phyloP scores from a whole-genome alignment of 2,797 vertebrate species.

The Trematomus bernacchii region DNA sequence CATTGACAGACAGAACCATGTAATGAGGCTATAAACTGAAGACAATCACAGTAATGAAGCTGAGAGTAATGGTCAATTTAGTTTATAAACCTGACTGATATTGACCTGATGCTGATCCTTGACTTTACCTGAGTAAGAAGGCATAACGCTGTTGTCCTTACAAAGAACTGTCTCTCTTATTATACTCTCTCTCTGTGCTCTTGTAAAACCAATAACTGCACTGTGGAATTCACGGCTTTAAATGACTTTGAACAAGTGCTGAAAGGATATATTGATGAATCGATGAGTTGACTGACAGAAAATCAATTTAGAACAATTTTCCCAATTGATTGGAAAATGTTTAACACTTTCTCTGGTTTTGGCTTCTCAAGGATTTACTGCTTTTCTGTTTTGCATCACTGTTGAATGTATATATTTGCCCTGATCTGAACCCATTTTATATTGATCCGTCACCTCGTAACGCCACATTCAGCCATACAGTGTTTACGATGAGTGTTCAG shows the following conservation, averaged over 20 bases:
- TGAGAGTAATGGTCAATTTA: constrained; percentile 54
- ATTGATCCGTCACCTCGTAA: constrained; percentile 12
- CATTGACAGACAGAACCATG: constrained; percentile 56
- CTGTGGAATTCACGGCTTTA: constrained; percentile 32
- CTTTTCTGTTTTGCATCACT: neutral
- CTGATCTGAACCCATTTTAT: neutral
- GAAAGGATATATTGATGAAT: constrained; percentile 8
- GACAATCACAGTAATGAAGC: constrained; percentile 62
- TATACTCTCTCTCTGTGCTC: neutral
- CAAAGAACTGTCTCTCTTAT: constrained; percentile 26
- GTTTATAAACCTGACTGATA: constrained; percentile 39
- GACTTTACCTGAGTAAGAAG: constrained; percentile 45
- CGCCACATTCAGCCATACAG: constrained; percentile 11
- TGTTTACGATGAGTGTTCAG: constrained; percentile 38
- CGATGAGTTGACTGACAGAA: constrained; percentile 1
- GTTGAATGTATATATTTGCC: neutral
- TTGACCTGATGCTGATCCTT: constrained; percentile 42
- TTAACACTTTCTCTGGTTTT: neutral
- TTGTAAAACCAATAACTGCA: constrained; percentile 17
- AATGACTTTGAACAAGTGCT: constrained; percentile 15
- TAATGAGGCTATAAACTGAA: constrained; percentile 62
- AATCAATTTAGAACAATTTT: constrained; percentile 17
- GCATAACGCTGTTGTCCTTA: constrained; percentile 32
- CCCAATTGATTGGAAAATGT: neutral
- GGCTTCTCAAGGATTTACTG: neutral